Percentiles rank a stretch among this genome's conserved stretches.
phyloP scores from a whole-genome alignment of 2,888 invertebrate species.

The Tridacna gigas region DNA sequence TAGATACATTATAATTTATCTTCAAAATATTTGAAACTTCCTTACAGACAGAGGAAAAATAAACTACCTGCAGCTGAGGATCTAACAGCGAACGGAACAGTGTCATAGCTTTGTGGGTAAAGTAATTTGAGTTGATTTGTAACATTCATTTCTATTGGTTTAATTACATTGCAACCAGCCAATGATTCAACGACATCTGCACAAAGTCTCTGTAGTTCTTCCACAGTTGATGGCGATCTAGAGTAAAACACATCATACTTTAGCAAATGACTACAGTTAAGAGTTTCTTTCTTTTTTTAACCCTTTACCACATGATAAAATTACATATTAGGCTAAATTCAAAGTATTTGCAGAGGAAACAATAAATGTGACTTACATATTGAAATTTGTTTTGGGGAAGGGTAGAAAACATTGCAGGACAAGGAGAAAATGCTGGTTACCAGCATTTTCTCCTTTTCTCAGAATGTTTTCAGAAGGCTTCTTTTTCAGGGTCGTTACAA shows the following conservation, averaged over 20 bases:
- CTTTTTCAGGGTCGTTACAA: too few species aligned
- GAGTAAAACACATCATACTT: neutral
- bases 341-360: too few species aligned
- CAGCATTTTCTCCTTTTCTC: too few species aligned
- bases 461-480: too few species aligned
- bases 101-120: slow-evolving; percentile 63
- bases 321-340: too few species aligned
- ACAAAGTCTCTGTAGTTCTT: slow-evolving; percentile 51
- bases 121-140: slow-evolving; percentile 51
- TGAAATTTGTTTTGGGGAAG: too few species aligned
- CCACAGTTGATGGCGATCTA: neutral
- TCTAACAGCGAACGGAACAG: slow-evolving; percentile 79
- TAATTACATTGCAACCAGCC: slow-evolving; percentile 49
- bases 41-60: neutral
- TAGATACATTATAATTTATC: neutral
- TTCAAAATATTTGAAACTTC: neutral
- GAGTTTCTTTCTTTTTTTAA: too few species aligned
- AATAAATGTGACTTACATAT: too few species aligned
- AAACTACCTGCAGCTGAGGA: slow-evolving; percentile 88
- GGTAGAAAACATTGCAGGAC: too few species aligned
- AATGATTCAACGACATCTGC: slow-evolving; percentile 70
- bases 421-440: too few species aligned
- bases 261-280: too few species aligned
- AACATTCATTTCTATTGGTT: slow-evolving; percentile 64
- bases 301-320: too few species aligned